phyloP scores from a whole-genome alignment of 2,113 vertebrate genomes.

The Tautogolabrus adspersus region DNA sequence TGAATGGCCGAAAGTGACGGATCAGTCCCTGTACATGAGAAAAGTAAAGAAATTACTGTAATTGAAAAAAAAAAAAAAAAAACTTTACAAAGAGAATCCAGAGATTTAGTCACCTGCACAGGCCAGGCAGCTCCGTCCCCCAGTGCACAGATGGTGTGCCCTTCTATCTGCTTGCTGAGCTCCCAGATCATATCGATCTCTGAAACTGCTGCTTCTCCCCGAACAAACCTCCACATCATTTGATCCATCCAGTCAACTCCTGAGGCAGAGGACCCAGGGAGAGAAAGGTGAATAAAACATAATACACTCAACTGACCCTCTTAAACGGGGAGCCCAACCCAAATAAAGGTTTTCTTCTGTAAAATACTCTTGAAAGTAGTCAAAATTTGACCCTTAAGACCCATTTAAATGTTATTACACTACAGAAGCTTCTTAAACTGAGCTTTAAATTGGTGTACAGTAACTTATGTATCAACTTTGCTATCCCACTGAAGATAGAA shows the following conservation, averaged over 20 bases:
- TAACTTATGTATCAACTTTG: no score
- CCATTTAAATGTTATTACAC: no score
- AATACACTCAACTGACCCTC: no score
- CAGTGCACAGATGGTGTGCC: conserved; percentile 96
- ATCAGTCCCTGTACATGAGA: conserved; percentile 48
- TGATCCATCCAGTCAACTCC: conserved; percentile 99
- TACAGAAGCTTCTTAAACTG: no score
- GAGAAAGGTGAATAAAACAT: background rate
- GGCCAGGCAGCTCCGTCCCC: conserved; percentile 96
- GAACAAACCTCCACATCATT: conserved; percentile 95
- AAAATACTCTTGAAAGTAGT: no score
- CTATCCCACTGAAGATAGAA: no score
- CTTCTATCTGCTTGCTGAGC: conserved; percentile 98
- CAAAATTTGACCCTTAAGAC: no score
- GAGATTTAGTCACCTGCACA: conserved; percentile 87
- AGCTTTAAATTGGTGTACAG: no score
- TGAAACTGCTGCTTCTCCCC: conserved; percentile 83
- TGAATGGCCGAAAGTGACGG: conserved; percentile 63
- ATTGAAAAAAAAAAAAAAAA: no score
- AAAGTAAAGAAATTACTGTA: no score
- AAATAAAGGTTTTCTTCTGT: no score
- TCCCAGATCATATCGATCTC: conserved; percentile 99
- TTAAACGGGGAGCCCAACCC: no score
- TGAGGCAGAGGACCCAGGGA: conserved; percentile 50
- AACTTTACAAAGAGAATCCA: background rate